Percentiles rank a stretch among this genome's conserved stretches.
Conservation (phyloP, 2,113 vertebrate species). For the Tyrannus savana region DNA sequence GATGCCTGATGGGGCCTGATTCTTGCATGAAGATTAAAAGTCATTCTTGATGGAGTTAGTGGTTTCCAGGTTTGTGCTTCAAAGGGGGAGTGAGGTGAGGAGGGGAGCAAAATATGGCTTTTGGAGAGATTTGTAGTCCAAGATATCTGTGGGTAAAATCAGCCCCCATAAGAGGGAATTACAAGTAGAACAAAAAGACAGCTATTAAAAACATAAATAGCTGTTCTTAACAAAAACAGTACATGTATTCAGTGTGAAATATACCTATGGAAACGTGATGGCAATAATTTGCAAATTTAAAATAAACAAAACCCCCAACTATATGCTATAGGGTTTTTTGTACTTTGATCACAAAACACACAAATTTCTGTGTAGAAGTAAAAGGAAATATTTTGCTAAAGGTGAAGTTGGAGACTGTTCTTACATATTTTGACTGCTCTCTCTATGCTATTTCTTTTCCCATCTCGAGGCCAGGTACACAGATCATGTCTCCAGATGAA, state of each 20-base stretch:
- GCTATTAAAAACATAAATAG: background rate
- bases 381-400: background rate
- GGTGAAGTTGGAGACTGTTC: background rate
- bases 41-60: background rate
- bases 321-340: background rate
- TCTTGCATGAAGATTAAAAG: background rate
- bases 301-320: background rate
- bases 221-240: background rate
- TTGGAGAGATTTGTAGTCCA: background rate
- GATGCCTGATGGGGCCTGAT: background rate
- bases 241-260: background rate
- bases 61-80: background rate
- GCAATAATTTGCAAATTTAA: background rate
- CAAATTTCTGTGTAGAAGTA: background rate
- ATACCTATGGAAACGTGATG: too few species aligned
- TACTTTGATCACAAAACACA: background rate
- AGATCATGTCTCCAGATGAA: background rate
- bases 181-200: background rate
- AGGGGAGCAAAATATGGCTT: background rate
- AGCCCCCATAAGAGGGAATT: background rate
- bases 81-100: rapidly evolving
- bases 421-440: background rate
- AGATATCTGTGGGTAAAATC: background rate
- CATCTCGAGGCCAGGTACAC: background rate
- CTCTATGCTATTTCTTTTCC: background rate